Evolutionary conservation across 2,797 vertebrate genomes (phyloP).

Genomic region (Melanotaenia parkinsoni): DNA sequence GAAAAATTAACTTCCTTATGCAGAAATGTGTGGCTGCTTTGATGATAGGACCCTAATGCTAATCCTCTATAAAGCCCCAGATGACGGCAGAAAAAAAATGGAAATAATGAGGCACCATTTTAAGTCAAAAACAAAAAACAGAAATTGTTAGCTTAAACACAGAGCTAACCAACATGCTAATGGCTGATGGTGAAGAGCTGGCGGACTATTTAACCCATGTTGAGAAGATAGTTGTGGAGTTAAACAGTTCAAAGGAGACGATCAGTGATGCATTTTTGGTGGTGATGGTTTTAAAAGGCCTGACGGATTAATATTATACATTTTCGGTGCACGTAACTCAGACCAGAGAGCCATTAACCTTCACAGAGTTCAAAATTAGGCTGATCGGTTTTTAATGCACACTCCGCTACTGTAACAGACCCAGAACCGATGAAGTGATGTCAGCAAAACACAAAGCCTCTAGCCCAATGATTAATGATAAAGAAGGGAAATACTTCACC

Average conservation of each 20-base stretch:
- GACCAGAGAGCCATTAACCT: background rate
- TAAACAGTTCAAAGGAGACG: background rate
- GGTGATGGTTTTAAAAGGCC: background rate
- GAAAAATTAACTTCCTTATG: constrained; percentile 16
- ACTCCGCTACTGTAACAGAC: too few species aligned
- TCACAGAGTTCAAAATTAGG: background rate
- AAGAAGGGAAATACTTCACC: too few species aligned
- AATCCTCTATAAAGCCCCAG: constrained; percentile 8
- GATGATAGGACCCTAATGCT: constrained; percentile 16
- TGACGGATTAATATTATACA: background rate
- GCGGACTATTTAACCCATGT: background rate
- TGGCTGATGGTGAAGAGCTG: too few species aligned
- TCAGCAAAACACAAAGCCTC: too few species aligned
- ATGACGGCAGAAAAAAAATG: background rate
- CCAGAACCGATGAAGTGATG: too few species aligned
- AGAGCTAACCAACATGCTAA: background rate
- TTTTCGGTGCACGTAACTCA: background rate
- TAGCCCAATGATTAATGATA: too few species aligned
- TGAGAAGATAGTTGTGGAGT: background rate
- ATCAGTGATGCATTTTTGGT: background rate
- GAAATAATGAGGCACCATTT: constrained; percentile 20
- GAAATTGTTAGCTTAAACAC: constrained; percentile 1
- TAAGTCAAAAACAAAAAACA: constrained; percentile 13
- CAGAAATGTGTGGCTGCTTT: constrained; percentile 20
- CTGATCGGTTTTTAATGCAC: too few species aligned